Conservation (phyloP, 2,797 vertebrate genomes). For the Xerus rutilus region DNA sequence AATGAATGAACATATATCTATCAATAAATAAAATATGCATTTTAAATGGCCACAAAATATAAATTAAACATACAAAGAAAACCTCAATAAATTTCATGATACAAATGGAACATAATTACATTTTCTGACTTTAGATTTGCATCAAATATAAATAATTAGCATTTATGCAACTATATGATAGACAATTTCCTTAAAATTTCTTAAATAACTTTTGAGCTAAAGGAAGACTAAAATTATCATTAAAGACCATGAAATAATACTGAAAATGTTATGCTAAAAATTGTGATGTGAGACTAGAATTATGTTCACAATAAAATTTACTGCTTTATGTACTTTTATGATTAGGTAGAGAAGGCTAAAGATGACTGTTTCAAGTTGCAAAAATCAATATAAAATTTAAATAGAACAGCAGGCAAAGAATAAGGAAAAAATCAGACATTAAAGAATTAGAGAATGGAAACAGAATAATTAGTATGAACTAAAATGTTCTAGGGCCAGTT, state of each 20-base stretch:
- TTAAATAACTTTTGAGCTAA: not conserved
- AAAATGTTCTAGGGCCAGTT: not conserved
- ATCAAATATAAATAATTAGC: not conserved
- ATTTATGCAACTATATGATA: not conserved
- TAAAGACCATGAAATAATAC: not conserved
- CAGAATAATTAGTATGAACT: not conserved
- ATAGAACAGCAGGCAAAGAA: not conserved
- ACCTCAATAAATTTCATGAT: not conserved
- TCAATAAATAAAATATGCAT: not conserved
- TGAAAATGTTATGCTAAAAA: not conserved
- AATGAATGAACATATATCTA: not conserved
- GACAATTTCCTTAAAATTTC: not conserved
- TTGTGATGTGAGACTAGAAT: not conserved
- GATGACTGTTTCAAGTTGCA: not conserved
- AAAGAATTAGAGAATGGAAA: constrained; percentile 18
- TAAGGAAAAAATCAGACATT: not conserved
- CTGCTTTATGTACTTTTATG: not conserved
- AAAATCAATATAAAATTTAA: not conserved
- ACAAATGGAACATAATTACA: not conserved
- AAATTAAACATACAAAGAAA: not conserved
- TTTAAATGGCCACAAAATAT: not conserved
- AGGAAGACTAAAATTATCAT: not conserved
- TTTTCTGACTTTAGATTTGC: not conserved
- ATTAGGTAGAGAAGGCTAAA: not conserved
- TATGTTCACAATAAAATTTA: not conserved